These are phyloP conservation scores for Poecilia picta DNA, from an alignment of 2,797 vertebrate genomes.

Conservation along the genomic window DNA sequence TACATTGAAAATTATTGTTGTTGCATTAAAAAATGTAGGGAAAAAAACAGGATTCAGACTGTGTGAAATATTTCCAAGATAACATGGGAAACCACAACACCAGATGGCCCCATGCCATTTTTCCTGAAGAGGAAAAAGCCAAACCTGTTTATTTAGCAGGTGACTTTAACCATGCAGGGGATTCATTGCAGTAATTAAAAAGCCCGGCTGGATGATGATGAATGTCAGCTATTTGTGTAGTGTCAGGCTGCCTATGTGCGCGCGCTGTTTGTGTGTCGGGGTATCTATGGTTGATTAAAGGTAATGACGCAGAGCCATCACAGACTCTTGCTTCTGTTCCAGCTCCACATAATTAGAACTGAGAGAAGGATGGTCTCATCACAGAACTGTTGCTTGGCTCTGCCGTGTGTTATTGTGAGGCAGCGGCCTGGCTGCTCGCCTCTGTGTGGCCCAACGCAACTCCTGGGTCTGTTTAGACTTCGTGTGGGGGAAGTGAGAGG, in stretches of 20 bases:
- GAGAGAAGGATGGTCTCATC: constrained; percentile 54
- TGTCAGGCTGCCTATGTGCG: constrained; percentile 41
- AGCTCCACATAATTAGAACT: constrained; percentile 55
- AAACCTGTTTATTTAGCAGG: constrained; percentile 55
- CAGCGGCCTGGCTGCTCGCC: neutral
- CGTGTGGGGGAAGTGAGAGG: constrained; percentile 32
- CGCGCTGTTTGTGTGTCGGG: constrained; percentile 22
- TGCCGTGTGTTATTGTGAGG: constrained; percentile 4
- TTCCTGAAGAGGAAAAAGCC: constrained; percentile 43
- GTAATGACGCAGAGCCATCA: constrained; percentile 55
- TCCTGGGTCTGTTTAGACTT: neutral
- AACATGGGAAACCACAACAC: constrained; percentile 18
- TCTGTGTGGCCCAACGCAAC: neutral
- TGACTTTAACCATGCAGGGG: constrained; percentile 56
- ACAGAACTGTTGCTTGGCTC: constrained; percentile 45
- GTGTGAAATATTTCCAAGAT: neutral
- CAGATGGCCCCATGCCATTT: constrained; percentile 15
- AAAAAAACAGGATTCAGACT: neutral
- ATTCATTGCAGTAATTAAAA: constrained; percentile 81
- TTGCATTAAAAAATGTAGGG: neutral
- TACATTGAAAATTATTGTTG: neutral
- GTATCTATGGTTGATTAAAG: constrained; percentile 60
- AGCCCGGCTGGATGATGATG: constrained; percentile 70
- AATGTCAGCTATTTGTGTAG: constrained; percentile 75
- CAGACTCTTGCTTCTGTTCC: constrained; percentile 53